phyloP scores from a whole-genome alignment of 2,113 vertebrate species.

The Micronycteris hirsuta region DNA sequence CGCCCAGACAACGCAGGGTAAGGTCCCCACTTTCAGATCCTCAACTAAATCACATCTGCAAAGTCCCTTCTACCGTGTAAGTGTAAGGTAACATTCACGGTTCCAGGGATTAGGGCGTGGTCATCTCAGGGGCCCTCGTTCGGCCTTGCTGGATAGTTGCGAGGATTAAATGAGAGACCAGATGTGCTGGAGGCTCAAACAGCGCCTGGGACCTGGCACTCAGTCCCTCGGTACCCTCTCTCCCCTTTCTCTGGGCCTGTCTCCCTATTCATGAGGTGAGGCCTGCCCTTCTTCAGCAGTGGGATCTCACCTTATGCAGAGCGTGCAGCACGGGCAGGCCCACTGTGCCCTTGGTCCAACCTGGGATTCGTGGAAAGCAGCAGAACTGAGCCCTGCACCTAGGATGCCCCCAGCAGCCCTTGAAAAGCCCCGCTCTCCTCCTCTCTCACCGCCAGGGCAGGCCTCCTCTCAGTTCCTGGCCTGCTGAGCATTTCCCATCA shows the following conservation, averaged over 20 bases:
- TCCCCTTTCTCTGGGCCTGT: background rate
- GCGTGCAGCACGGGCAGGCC: accelerated
- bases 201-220: background rate
- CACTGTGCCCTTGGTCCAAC: background rate
- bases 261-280: background rate
- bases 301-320: background rate
- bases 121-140: background rate
- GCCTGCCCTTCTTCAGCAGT: too few species aligned
- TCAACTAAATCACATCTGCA: background rate
- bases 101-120: background rate
- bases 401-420: background rate
- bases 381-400: background rate
- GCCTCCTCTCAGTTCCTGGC: constrained; percentile 48
- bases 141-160: background rate
- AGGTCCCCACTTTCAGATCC: background rate
- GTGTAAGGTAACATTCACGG: background rate
- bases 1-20: background rate
- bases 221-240: background rate
- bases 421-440: background rate
- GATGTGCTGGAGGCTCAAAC: background rate
- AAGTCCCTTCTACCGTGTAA: background rate
- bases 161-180: background rate
- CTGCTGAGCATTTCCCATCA: constrained; percentile 60
- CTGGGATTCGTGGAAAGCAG: background rate
- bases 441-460: background rate